Evolutionary conservation across 2,888 invertebrate species (phyloP).

Genomic region (Eupeodes luniger): DNA sequence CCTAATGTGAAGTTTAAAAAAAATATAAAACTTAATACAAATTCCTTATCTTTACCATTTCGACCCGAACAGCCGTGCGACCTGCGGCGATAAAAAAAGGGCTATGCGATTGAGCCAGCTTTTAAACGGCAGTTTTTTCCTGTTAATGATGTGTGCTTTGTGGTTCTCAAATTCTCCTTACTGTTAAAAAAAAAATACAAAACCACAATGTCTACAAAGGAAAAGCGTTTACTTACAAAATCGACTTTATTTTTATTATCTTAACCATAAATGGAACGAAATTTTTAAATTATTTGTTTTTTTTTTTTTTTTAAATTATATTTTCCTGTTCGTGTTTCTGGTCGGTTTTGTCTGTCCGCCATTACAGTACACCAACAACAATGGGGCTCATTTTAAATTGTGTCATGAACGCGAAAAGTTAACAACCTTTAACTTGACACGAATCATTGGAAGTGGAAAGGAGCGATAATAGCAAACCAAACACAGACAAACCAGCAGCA

Average conservation of each 20-base stretch:
- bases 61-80: neutral
- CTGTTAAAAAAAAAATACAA: neutral
- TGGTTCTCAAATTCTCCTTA: neutral
- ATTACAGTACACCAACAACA: neutral
- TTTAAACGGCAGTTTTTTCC: neutral
- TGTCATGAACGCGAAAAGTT: slow-evolving; percentile 73
- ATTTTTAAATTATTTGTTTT: slow-evolving; percentile 35
- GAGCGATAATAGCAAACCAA: neutral
- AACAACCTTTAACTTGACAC: slow-evolving; percentile 73
- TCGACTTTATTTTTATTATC: slow-evolving; percentile 47
- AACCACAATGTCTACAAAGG: neutral
- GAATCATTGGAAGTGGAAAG: slow-evolving; percentile 35
- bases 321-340: neutral
- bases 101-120: neutral
- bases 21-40: neutral
- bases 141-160: neutral
- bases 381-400: slow-evolving; percentile 46
- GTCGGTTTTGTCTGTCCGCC: slow-evolving; percentile 3
- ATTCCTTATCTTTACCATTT: slow-evolving; percentile 9
- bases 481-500: slow-evolving; percentile 29
- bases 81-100: neutral
- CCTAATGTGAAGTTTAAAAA: neutral
- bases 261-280: slow-evolving; percentile 9
- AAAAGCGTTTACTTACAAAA: slow-evolving; percentile 17
- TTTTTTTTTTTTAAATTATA: neutral